Conservation (phyloP, 2,888 invertebrate genomes). For the Tuberolachnus salignus region DNA sequence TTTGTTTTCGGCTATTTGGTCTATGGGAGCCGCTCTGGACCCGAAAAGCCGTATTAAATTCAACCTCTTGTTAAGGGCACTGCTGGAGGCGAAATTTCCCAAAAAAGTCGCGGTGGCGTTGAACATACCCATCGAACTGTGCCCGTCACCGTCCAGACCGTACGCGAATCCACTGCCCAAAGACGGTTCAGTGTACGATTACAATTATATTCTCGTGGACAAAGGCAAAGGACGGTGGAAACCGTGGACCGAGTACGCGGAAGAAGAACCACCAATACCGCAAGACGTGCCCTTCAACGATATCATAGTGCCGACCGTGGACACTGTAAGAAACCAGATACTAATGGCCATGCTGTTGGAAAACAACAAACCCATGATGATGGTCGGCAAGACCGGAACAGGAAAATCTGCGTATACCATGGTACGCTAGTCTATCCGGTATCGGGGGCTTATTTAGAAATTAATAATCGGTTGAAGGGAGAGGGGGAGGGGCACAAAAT, state of each 20-base stretch:
- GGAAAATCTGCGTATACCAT: constrained; percentile 91
- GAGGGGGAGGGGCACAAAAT: too few species aligned
- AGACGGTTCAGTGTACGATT: constrained; percentile 86
- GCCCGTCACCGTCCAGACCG: constrained; percentile 69
- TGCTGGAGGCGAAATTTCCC: constrained; percentile 84
- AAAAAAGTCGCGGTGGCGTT: constrained; percentile 66
- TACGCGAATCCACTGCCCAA: constrained; percentile 86
- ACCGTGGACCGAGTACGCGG: constrained; percentile 85
- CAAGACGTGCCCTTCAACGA: constrained; percentile 91
- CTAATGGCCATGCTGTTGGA: constrained; percentile 79
- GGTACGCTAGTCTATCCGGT: too few species aligned
- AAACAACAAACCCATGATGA: constrained; percentile 81
- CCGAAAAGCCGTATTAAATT: constrained; percentile 76
- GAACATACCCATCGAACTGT: constrained; percentile 64
- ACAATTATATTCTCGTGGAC: constrained; percentile 84
- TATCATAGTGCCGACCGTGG: constrained; percentile 90
- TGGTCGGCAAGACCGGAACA: constrained; percentile 93
- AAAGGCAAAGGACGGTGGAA: constrained; percentile 92
- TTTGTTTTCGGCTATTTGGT: constrained; percentile 92
- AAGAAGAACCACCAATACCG: constrained; percentile 77
- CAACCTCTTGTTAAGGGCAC: constrained; percentile 75
- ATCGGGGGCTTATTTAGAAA: too few species aligned
- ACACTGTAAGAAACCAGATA: constrained; percentile 83
- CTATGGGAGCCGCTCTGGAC: constrained; percentile 83
- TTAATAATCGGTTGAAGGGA: too few species aligned